Evolutionary conservation across 2,113 vertebrate species (phyloP).

Genomic region (Pipa parva): DNA sequence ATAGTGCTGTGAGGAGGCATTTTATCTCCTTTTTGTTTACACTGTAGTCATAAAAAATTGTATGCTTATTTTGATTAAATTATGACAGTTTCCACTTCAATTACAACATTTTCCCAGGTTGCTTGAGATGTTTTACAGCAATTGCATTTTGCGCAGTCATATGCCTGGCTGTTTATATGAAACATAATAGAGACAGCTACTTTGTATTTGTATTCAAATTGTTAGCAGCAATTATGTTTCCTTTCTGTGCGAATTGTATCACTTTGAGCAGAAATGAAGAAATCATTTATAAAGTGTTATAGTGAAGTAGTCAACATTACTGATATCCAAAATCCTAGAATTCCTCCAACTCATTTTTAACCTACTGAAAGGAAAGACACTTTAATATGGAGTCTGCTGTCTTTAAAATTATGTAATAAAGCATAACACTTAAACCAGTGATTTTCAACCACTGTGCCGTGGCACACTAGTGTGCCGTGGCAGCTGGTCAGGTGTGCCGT

Average conservation of each 20-base stretch:
- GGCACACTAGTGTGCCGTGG: no score
- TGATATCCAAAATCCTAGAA: no score
- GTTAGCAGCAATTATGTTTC: not conserved
- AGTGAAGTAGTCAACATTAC: no score
- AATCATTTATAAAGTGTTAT: no score
- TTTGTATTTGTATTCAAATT: not conserved
- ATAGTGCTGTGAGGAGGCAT: not conserved
- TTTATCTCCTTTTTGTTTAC: not conserved
- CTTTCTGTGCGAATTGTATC: not conserved
- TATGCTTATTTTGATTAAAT: not conserved
- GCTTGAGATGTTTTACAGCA: conserved; percentile 1
- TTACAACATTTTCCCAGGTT: not conserved
- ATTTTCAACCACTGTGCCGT: no score
- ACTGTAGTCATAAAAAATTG: not conserved
- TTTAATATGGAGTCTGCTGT: no score
- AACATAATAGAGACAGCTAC: not conserved
- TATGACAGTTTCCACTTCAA: not conserved
- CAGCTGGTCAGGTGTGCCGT: no score
- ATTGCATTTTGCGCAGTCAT: not conserved
- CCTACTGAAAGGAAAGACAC: no score
- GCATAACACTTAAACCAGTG: no score
- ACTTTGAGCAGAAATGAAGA: not conserved
- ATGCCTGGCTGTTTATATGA: not conserved
- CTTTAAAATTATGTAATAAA: no score
- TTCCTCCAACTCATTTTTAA: no score